Percentiles rank a stretch among this genome's conserved stretches.
These are phyloP conservation scores for Callospermophilus lateralis DNA, from an alignment of 2,113 vertebrate species.

Conservation along the genomic window DNA sequence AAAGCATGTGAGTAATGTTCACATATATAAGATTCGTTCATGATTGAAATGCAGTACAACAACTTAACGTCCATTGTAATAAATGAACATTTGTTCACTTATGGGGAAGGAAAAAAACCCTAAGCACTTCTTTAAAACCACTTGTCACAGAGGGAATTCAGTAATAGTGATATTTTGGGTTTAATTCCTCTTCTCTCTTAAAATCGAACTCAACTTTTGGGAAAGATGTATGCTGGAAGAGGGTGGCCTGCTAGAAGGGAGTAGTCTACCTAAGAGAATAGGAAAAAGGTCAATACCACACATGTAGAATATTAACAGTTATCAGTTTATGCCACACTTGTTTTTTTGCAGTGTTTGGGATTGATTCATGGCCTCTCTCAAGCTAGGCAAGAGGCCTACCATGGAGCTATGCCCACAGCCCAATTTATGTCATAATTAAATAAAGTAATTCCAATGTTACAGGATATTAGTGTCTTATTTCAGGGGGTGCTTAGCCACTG, in stretches of 20 bases:
- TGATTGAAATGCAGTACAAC: background rate
- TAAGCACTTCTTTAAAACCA: background rate
- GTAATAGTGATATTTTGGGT: background rate
- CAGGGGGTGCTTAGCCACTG: too few species aligned
- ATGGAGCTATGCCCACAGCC: too few species aligned
- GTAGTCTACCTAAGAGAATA: background rate
- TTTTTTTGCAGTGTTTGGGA: too few species aligned
- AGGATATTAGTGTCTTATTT: background rate
- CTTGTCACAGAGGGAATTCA: background rate
- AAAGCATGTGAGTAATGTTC: background rate
- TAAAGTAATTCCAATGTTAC: background rate
- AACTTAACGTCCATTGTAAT: background rate
- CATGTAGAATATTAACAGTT: background rate
- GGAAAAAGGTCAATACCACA: background rate
- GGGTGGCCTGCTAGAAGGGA: background rate
- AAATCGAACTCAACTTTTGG: background rate
- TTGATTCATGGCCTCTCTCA: too few species aligned
- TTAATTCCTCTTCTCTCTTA: background rate
- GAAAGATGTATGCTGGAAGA: background rate
- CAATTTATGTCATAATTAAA: background rate
- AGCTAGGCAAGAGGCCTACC: too few species aligned
- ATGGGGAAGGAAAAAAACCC: background rate
- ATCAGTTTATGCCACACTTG: background rate
- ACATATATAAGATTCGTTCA: background rate
- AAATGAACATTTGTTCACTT: background rate